Conservation (phyloP, 64 coral and sea anemone species). For the Acropora yongei region DNA sequence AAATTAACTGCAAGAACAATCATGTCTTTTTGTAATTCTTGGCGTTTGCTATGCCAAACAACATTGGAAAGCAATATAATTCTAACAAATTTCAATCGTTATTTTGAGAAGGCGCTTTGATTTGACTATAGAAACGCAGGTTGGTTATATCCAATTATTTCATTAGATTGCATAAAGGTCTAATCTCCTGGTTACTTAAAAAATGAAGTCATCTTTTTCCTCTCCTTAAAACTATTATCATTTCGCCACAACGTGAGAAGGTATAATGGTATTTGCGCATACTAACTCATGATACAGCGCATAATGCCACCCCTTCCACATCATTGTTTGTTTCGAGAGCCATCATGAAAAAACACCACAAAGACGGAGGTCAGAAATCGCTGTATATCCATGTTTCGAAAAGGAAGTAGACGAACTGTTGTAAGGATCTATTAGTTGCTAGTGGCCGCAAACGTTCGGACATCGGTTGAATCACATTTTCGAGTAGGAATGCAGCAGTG, state of each 20-base stretch:
- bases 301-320: slow-evolving; percentile 7
- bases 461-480: neutral
- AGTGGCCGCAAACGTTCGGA: neutral
- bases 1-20: no score
- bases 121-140: no score
- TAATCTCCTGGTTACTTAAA: no score
- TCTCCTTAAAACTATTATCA: no score
- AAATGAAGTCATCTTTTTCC: no score
- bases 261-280: neutral
- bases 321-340: slow-evolving; percentile 1
- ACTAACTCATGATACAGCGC: neutral
- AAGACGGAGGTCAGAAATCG: neutral
- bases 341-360: slow-evolving; percentile 20
- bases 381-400: neutral
- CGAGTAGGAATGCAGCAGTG: neutral
- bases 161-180: no score
- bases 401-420: neutral
- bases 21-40: no score
- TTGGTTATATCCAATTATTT: no score
- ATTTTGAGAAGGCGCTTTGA: no score
- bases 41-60: no score
- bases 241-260: neutral
- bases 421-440: neutral
- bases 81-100: no score
- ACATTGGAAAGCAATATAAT: no score